Conservation (phyloP, 2,888 invertebrate species). For the Meteorus cinctellus region DNA sequence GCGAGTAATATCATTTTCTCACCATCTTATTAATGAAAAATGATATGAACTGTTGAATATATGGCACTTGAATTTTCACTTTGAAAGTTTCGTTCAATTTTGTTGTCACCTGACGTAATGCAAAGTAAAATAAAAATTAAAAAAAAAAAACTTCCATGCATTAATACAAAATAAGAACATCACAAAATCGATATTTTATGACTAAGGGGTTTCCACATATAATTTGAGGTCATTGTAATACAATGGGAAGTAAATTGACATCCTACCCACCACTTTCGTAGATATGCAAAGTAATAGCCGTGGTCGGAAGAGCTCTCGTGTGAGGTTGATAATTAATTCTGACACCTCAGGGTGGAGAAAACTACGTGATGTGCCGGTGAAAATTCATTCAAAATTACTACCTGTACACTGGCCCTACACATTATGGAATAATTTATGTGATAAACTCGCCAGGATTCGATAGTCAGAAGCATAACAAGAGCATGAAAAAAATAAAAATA, state of each 20-base stretch:
- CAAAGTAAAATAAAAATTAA: background rate
- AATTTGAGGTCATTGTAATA: constrained; percentile 27
- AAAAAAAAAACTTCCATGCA: background rate
- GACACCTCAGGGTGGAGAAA: constrained; percentile 45
- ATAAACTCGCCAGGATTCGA: constrained; percentile 9
- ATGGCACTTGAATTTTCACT: too few species aligned
- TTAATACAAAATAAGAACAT: constrained; percentile 1
- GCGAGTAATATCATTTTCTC: too few species aligned
- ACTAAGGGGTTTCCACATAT: background rate
- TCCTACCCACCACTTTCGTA: constrained; percentile 29
- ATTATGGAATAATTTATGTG: constrained; percentile 43
- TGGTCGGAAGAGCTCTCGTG: constrained; percentile 28
- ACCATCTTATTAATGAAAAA: too few species aligned
- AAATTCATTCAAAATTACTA: constrained; percentile 51
- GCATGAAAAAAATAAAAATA: background rate
- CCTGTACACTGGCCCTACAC: constrained; percentile 44
- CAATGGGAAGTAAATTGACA: constrained; percentile 45
- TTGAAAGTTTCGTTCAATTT: too few species aligned
- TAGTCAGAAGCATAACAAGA: background rate
- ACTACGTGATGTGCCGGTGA: constrained; percentile 33
- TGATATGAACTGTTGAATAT: too few species aligned
- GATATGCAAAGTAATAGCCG: constrained; percentile 48
- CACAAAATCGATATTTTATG: constrained; percentile 6
- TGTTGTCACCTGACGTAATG: too few species aligned
- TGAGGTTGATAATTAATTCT: constrained; percentile 51